These are phyloP conservation scores for Lydus trimaculatus DNA, from an alignment of 2,888 invertebrate genomes.

Conservation along the genomic window DNA sequence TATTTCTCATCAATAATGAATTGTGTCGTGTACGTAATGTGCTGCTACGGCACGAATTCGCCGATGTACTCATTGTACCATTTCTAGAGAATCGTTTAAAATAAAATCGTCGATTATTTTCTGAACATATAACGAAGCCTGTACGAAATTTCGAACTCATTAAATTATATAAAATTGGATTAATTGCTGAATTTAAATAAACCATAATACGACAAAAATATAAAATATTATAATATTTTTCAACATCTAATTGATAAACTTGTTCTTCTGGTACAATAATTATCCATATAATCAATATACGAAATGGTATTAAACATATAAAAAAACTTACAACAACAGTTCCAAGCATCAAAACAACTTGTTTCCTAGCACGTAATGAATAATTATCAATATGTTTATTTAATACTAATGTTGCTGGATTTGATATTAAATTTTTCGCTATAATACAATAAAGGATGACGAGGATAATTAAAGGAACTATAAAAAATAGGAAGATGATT, in stretches of 20 bases:
- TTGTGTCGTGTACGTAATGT: constrained; percentile 50
- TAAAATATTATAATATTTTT: constrained; percentile 81
- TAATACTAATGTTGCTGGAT: constrained; percentile 71
- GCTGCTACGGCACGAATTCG: constrained; percentile 60
- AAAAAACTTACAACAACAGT: constrained; percentile 90
- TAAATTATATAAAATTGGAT: constrained; percentile 90
- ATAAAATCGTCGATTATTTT: constrained; percentile 62
- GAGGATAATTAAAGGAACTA: constrained; percentile 80
- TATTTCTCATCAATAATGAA: constrained; percentile 52
- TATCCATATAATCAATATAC: constrained; percentile 83
- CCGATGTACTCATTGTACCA: constrained; percentile 68
- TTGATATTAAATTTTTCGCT: constrained; percentile 80
- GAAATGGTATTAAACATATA: constrained; percentile 85
- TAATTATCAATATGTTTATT: constrained; percentile 77
- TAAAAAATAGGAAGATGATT: constrained; percentile 80
- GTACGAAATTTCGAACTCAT: constrained; percentile 91
- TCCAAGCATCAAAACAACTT: constrained; percentile 87
- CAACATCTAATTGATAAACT: constrained; percentile 73
- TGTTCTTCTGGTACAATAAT: constrained; percentile 77
- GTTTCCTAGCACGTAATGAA: constrained; percentile 75
- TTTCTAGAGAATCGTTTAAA: constrained; percentile 60
- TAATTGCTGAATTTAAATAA: constrained; percentile 88
- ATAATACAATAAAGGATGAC: constrained; percentile 84
- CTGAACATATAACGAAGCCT: constrained; percentile 76
- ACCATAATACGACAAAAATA: constrained; percentile 87